Percentiles rank a stretch among this genome's conserved stretches.
Evolutionary conservation across 2,888 invertebrate species (phyloP).

Genomic region (Andrena dorsata): DNA sequence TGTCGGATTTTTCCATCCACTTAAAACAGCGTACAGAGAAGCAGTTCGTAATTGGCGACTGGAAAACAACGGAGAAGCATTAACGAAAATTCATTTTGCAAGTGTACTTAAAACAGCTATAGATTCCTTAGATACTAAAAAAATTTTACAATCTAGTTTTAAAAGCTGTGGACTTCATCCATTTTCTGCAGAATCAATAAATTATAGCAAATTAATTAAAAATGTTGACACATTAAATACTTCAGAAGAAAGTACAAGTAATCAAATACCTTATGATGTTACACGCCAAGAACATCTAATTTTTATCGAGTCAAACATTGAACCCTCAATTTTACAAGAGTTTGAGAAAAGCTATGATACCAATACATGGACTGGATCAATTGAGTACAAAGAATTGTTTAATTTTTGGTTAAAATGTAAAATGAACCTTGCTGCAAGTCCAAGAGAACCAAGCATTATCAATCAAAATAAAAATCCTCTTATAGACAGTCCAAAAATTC

Average conservation of each 20-base stretch:
- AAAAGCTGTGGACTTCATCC: too few species aligned
- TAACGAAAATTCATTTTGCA: neutral
- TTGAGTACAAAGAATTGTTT: neutral
- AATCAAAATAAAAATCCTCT: neutral
- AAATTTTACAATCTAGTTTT: too few species aligned
- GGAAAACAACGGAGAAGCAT: neutral
- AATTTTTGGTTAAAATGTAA: neutral
- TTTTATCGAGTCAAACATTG: conserved; percentile 1
- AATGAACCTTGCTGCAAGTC: neutral
- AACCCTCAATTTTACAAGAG: neutral
- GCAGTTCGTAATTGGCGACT: neutral
- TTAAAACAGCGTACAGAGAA: neutral
- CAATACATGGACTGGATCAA: neutral
- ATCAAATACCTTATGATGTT: too few species aligned
- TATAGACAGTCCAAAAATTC: neutral
- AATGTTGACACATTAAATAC: too few species aligned
- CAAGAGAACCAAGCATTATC: neutral
- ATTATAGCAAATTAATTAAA: too few species aligned
- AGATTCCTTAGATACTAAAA: too few species aligned
- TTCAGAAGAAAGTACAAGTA: too few species aligned
- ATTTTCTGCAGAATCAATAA: too few species aligned
- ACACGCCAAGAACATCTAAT: too few species aligned
- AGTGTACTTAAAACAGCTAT: too few species aligned
- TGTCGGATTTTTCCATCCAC: neutral
- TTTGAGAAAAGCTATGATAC: neutral